These are phyloP conservation scores for Leptosomus discolor DNA, from an alignment of 2,113 vertebrate genomes.

Conservation along the genomic window DNA sequence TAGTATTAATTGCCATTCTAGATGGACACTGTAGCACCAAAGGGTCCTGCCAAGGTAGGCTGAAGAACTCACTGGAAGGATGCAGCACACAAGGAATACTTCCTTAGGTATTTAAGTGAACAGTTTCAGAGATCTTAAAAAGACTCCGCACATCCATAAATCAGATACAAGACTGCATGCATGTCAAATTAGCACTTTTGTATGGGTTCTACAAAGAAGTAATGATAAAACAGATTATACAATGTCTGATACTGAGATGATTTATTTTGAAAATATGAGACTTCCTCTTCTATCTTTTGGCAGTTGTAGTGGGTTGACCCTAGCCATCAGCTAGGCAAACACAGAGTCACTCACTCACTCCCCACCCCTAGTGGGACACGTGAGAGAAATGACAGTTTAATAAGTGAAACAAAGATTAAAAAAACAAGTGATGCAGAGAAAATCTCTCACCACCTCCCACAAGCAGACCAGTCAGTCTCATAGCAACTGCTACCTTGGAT, in stretches of 20 bases:
- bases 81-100: not conserved
- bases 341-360: accelerated
- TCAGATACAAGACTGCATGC: not conserved
- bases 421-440: not conserved
- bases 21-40: not conserved
- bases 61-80: not conserved
- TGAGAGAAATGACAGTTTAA: not conserved
- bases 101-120: not conserved
- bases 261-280: not conserved
- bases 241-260: not conserved
- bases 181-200: not conserved
- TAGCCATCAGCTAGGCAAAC: not conserved
- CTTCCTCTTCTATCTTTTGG: not conserved
- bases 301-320: not conserved
- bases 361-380: not conserved
- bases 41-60: not conserved
- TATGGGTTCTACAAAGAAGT: not conserved
- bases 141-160: not conserved
- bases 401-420: not conserved
- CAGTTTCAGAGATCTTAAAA: not conserved
- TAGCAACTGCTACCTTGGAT: not conserved
- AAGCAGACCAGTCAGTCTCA: not conserved
- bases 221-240: not conserved
- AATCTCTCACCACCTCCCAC: not conserved
- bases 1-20: not conserved